Conservation (phyloP, 2,113 vertebrate genomes). For the Eonycteris spelaea region DNA sequence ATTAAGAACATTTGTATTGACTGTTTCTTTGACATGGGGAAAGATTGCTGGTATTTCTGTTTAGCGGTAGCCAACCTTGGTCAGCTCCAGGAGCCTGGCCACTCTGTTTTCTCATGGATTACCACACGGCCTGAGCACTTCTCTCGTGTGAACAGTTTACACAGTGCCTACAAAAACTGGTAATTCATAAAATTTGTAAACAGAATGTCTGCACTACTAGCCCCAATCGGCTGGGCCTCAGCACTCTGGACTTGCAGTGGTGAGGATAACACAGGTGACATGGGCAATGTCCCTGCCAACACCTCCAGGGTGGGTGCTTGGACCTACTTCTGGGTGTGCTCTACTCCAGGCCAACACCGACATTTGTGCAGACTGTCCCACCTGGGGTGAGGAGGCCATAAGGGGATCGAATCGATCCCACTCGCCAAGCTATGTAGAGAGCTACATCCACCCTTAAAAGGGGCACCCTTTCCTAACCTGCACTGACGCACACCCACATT, state of each 20-base stretch:
- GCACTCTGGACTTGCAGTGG: too few species aligned
- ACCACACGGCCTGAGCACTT: neutral
- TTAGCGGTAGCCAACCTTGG: too few species aligned
- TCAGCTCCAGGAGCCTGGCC: neutral
- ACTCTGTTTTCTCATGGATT: neutral
- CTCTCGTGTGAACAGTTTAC: neutral
- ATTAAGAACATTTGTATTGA: neutral
- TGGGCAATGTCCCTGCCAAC: accelerated
- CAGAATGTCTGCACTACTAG: neutral
- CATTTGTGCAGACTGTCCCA: too few species aligned
- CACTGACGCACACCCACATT: accelerated
- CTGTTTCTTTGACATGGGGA: neutral
- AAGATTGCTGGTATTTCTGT: neutral
- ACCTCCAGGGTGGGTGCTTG: too few species aligned
- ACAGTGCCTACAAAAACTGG: neutral
- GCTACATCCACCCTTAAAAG: too few species aligned
- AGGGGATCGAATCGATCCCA: neutral
- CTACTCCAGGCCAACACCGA: too few species aligned
- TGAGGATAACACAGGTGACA: neutral
- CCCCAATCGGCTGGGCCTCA: accelerated
- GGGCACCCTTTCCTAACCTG: too few species aligned
- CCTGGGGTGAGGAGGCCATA: neutral
- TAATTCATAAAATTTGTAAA: neutral
- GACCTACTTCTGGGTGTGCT: neutral
- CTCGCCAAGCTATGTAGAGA: neutral